A percentile compares a stretch with the other conserved stretches of the same genome.
Conservation (phyloP, 2,797 vertebrate species). For the Tragelaphus eurycerus region DNA sequence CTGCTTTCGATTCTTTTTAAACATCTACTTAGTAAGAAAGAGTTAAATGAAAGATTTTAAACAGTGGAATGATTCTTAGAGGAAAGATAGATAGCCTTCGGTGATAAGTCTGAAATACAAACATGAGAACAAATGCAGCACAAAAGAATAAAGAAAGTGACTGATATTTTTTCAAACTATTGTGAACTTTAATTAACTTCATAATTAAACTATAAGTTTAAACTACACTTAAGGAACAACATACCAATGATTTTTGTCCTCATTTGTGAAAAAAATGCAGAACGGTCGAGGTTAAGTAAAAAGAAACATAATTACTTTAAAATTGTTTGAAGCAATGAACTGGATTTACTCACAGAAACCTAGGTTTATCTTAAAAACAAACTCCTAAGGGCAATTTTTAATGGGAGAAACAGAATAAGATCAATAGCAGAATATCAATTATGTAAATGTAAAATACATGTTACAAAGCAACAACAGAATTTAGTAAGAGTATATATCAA, state of each 20-base stretch:
- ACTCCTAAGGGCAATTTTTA: not conserved
- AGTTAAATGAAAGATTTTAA: not conserved
- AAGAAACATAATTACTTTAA: not conserved
- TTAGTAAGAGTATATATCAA: not conserved
- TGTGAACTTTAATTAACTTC: not conserved
- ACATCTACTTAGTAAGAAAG: not conserved
- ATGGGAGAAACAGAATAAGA: not conserved
- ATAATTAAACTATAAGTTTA: not conserved
- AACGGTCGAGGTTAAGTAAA: not conserved
- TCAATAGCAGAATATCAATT: not conserved
- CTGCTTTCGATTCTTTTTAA: not conserved
- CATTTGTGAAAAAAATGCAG: not conserved
- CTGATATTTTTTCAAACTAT: not conserved
- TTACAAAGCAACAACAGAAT: not conserved
- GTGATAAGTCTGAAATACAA: not conserved
- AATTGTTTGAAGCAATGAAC: not conserved
- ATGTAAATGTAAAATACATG: not conserved
- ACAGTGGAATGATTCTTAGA: not conserved
- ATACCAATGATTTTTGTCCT: not conserved
- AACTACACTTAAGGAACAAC: not conserved
- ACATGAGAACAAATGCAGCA: not conserved
- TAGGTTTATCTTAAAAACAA: not conserved
- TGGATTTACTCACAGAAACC: not conserved
- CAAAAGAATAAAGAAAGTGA: not conserved
- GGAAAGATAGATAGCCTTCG: not conserved